Evolutionary conservation across 2,888 invertebrate species (phyloP).

Genomic region (Escarpia spicata): DNA sequence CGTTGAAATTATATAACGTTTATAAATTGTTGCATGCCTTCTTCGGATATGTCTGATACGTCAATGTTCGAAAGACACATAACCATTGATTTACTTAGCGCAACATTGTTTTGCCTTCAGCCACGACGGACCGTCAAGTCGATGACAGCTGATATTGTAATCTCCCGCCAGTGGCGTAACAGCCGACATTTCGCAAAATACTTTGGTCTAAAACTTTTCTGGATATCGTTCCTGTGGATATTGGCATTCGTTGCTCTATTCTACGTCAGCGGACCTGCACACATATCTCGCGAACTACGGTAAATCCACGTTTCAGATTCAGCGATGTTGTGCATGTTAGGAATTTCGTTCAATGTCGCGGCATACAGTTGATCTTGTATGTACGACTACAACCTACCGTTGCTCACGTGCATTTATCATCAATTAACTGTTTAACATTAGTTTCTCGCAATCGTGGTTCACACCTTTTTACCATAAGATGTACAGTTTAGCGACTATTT

Average conservation of each 20-base stretch:
- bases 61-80: neutral
- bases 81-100: neutral
- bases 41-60: neutral
- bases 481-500: too few relatives aligned
- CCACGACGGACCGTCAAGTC: neutral
- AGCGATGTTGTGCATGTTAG: neutral
- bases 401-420: neutral
- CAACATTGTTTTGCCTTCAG: neutral
- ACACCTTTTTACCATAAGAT: too few relatives aligned
- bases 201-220: neutral
- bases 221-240: neutral
- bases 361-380: neutral
- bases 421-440: neutral
- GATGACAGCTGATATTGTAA: neutral
- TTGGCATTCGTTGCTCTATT: neutral
- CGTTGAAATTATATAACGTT: too few relatives aligned
- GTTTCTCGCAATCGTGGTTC: too few relatives aligned
- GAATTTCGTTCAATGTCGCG: neutral
- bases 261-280: neutral
- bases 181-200: neutral
- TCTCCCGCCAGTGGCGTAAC: neutral
- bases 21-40: too few relatives aligned
- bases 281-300: neutral
- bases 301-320: neutral
- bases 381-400: neutral